These are phyloP conservation scores for Lota lota DNA, from an alignment of 2,113 vertebrate genomes.

Conservation along the genomic window DNA sequence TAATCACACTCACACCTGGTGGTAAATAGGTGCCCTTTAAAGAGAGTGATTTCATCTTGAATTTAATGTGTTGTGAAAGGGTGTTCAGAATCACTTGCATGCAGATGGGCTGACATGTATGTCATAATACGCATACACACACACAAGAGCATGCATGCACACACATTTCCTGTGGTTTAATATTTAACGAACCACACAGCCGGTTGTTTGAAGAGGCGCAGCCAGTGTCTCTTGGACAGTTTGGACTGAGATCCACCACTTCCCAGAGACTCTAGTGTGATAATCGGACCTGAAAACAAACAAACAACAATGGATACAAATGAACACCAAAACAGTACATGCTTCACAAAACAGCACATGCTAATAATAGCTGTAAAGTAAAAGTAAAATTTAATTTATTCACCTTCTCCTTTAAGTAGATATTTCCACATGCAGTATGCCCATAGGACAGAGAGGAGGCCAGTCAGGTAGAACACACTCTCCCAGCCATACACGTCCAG, in stretches of 20 bases:
- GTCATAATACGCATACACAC: background rate
- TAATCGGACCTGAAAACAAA: constrained; percentile 76
- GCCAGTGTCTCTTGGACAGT: constrained; percentile 84
- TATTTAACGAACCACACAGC: constrained; percentile 84
- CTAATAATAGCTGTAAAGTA: background rate
- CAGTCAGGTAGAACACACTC: constrained; percentile 89
- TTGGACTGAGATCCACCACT: constrained; percentile 73
- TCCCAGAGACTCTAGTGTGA: constrained; percentile 77
- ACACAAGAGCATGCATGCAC: constrained; percentile 3
- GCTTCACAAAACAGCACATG: background rate
- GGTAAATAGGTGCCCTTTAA: too few relatives aligned
- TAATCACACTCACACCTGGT: too few relatives aligned
- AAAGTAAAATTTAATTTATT: background rate
- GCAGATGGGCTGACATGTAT: too few relatives aligned
- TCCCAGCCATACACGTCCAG: constrained; percentile 90
- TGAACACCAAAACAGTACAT: background rate
- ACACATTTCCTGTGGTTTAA: background rate
- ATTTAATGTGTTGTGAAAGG: too few relatives aligned
- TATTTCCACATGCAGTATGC: constrained; percentile 89
- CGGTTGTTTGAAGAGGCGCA: constrained; percentile 83
- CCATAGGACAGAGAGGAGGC: constrained; percentile 87
- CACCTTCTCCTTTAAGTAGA: constrained; percentile 85
- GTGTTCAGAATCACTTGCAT: too few relatives aligned
- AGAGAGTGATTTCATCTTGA: too few relatives aligned
- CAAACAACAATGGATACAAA: background rate